phyloP scores from a whole-genome alignment of 1,140 invertebrate species.

The Dinothrombium tinctorium region DNA sequence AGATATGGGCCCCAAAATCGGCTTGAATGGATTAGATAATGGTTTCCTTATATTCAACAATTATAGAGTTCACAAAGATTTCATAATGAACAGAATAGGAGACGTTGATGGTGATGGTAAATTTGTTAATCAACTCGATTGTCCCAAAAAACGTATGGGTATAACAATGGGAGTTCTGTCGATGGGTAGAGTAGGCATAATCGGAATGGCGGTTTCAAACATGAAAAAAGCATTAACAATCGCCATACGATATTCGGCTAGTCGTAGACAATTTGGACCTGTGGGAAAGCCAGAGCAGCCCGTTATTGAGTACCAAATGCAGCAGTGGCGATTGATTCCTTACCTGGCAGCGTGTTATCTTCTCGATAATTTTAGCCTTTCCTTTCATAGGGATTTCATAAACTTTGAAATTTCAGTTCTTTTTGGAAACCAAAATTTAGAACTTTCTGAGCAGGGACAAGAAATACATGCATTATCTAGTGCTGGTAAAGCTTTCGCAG shows the following conservation, averaged over 20 bases:
- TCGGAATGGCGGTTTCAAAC: constrained; percentile 38
- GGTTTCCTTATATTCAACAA: constrained; percentile 67
- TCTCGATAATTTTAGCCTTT: constrained; percentile 39
- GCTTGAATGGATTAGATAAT: constrained; percentile 68
- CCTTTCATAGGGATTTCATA: constrained; percentile 30
- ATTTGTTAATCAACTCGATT: constrained; percentile 40
- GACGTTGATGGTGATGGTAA: constrained; percentile 59
- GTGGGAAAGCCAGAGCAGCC: constrained; percentile 34
- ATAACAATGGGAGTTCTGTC: constrained; percentile 49
- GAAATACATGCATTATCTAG: constrained; percentile 80
- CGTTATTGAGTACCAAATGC: constrained; percentile 69
- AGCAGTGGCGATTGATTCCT: constrained; percentile 76
- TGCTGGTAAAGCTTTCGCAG: constrained; percentile 55
- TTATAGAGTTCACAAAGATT: constrained; percentile 50
- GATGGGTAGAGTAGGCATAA: constrained; percentile 43
- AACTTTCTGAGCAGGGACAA: constrained; percentile 31
- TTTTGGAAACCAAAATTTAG: constrained; percentile 22
- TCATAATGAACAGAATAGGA: constrained; percentile 58
- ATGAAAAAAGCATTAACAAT: constrained; percentile 48
- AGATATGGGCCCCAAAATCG: constrained; percentile 69
- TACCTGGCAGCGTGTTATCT: constrained; percentile 54
- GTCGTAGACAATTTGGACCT: constrained; percentile 64
- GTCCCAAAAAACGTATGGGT: constrained; percentile 7
- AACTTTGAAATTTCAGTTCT: constrained; percentile 28
- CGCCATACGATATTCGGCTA: constrained; percentile 65